Percentiles rank a stretch among this genome's conserved stretches.
Evolutionary conservation across 2,113 vertebrate genomes (phyloP).

Genomic region (Turnix velox): DNA sequence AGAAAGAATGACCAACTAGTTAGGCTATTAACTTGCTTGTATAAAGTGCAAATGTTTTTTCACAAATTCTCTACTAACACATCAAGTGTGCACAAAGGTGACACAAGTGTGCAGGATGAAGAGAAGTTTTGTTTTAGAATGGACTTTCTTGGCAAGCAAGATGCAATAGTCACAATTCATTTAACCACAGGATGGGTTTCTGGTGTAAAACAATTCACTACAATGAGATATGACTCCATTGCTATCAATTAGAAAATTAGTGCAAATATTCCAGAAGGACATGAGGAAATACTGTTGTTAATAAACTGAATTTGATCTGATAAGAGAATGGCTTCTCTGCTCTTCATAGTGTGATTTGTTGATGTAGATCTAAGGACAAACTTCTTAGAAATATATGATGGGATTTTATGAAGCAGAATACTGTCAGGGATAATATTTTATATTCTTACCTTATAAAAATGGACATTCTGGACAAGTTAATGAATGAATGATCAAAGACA

Average conservation of each 20-base stretch:
- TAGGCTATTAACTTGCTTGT: background rate
- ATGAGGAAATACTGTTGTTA: background rate
- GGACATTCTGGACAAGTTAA: background rate
- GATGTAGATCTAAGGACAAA: background rate
- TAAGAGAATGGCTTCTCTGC: background rate
- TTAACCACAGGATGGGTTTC: background rate
- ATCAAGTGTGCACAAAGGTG: background rate
- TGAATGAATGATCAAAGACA: constrained; percentile 17
- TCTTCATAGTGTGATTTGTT: background rate
- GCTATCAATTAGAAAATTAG: background rate
- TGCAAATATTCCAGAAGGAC: background rate
- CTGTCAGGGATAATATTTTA: background rate
- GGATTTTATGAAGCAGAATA: background rate
- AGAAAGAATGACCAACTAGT: background rate
- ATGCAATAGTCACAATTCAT: background rate
- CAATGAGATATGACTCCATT: background rate
- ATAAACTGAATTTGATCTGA: background rate
- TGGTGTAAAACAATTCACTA: background rate
- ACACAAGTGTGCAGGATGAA: background rate
- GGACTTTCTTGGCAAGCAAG: background rate
- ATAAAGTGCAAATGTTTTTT: background rate
- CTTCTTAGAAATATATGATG: background rate
- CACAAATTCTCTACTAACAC: background rate
- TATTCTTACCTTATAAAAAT: background rate
- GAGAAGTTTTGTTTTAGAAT: background rate